Conservation (phyloP, 2,113 vertebrate genomes). For the Aix galericulata region DNA sequence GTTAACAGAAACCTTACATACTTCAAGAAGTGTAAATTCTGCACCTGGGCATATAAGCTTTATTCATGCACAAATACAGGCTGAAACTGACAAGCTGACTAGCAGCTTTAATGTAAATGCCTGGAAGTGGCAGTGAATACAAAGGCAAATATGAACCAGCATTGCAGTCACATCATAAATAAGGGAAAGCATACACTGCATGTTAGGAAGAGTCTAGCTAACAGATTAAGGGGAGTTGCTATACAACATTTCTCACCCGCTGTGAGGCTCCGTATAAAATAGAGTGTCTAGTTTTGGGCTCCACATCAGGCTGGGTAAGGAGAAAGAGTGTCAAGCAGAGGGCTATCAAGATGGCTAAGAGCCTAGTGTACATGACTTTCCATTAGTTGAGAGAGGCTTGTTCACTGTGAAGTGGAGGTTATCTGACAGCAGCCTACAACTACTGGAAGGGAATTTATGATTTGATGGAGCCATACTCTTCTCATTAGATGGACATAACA, state of each 20-base stretch:
- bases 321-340: background rate
- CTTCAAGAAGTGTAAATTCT: background rate
- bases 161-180: background rate
- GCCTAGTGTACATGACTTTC: background rate
- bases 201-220: background rate
- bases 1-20: background rate
- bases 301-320: fast-evolving
- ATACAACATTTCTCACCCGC: fast-evolving
- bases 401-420: fast-evolving
- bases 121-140: background rate
- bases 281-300: background rate
- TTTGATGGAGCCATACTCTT: background rate
- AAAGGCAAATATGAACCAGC: background rate
- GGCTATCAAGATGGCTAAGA: background rate
- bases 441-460: background rate
- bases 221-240: background rate
- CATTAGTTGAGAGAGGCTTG: background rate
- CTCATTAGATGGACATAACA: background rate
- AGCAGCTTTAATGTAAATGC: background rate
- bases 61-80: background rate
- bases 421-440: background rate
- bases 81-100: background rate
- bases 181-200: background rate
- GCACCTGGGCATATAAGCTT: background rate
- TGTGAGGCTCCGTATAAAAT: background rate